phyloP scores from a whole-genome alignment of 2,888 invertebrate species.

The Chymomyza caudatula region DNA sequence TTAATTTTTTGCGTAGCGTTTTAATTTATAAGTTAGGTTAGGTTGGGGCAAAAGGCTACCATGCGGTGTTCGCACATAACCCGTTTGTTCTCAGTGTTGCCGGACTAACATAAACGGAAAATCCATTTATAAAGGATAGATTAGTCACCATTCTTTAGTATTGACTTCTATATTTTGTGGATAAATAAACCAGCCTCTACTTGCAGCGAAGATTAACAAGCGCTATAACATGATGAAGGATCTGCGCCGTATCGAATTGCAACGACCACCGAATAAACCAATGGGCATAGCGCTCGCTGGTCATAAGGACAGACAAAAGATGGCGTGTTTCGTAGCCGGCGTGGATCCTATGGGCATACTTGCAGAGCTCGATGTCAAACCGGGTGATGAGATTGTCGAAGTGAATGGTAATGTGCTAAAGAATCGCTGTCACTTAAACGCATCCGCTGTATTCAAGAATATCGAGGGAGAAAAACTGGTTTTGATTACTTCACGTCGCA shows the following conservation, averaged over 20 bases:
- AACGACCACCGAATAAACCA: constrained; percentile 86
- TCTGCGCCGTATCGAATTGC: constrained; percentile 82
- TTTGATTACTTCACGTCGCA: constrained; percentile 81
- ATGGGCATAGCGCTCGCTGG: constrained; percentile 96
- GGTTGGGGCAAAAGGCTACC: neutral
- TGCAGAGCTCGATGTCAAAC: constrained; percentile 85
- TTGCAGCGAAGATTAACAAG: constrained; percentile 92
- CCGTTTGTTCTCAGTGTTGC: constrained; percentile 52
- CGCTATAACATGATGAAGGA: constrained; percentile 91
- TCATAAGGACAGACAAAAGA: constrained; percentile 93
- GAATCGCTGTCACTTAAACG: constrained; percentile 97
- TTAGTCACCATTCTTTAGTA: too few species aligned
- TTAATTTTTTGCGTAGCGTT: too few species aligned
- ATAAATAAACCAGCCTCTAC: neutral
- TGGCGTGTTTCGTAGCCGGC: constrained; percentile 98
- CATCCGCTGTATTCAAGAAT: constrained; percentile 96
- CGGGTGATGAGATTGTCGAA: constrained; percentile 97
- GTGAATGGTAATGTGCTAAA: constrained; percentile 96
- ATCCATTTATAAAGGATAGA: too few species aligned
- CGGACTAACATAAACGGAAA: neutral
- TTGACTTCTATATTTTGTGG: neutral
- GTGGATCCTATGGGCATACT: constrained; percentile 93
- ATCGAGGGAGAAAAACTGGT: constrained; percentile 90
- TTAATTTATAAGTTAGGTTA: neutral
- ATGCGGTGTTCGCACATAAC: neutral